These are phyloP conservation scores for Cnemophilus loriae DNA, from an alignment of 2,113 vertebrate genomes.

Conservation along the genomic window DNA sequence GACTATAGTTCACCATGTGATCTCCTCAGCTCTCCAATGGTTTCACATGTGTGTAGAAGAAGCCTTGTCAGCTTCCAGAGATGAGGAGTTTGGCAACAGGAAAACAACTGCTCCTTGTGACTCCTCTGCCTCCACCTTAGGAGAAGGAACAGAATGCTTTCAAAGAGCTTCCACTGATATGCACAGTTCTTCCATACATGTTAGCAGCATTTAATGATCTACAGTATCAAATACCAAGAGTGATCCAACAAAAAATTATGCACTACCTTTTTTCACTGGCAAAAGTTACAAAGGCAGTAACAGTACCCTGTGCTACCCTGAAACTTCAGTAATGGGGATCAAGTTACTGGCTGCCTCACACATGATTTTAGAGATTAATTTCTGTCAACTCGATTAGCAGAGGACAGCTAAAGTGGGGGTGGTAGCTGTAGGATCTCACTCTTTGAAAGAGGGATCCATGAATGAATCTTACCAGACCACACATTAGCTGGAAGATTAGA, in stretches of 20 bases:
- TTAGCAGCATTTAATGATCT: neutral
- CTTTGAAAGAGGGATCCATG: neutral
- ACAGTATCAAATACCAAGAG: neutral
- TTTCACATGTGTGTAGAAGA: neutral
- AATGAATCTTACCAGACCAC: neutral
- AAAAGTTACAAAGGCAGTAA: neutral
- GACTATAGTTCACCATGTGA: neutral
- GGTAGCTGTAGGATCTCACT: neutral
- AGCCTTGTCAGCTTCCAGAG: neutral
- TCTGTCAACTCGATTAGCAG: neutral
- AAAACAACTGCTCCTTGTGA: neutral
- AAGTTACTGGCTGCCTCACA: neutral
- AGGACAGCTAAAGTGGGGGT: neutral
- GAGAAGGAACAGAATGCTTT: neutral
- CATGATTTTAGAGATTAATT: conserved; percentile 12
- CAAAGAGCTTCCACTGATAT: neutral
- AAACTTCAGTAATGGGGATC: neutral
- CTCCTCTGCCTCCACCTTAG: neutral
- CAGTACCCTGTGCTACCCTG: neutral
- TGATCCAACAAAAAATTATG: neutral
- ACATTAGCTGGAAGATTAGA: neutral
- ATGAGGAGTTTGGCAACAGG: neutral
- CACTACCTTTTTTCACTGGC: neutral
- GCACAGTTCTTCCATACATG: neutral
- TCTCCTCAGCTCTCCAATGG: neutral